Evolutionary conservation across 2,797 vertebrate genomes (phyloP).

Genomic region (Typhlichthys subterraneus): DNA sequence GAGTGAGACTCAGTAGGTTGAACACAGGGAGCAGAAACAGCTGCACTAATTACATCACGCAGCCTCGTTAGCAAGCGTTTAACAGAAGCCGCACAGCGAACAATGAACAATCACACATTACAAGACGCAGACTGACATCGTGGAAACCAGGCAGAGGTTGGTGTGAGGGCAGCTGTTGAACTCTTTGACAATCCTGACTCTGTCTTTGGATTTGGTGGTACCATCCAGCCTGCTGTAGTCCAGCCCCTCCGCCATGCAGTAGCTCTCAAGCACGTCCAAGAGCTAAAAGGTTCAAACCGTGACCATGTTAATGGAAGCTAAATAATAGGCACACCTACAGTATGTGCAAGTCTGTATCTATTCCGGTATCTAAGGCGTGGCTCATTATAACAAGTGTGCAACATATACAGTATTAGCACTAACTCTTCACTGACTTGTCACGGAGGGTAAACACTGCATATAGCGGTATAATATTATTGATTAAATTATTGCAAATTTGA

Average conservation of each 20-base stretch:
- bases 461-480: no score
- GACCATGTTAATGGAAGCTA: neutral
- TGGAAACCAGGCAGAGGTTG: conserved; percentile 94
- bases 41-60: neutral
- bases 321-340: no score
- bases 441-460: no score
- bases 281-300: conserved; percentile 70
- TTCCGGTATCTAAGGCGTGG: no score
- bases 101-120: no score
- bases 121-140: conserved; percentile 83
- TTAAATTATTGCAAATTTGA: no score
- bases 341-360: no score
- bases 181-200: conserved; percentile 89
- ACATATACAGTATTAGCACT: no score
- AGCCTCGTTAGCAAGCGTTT: neutral
- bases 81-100: neutral
- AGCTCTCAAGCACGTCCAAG: conserved; percentile 89
- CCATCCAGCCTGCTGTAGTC: conserved; percentile 93
- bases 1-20: neutral
- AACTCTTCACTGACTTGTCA: no score
- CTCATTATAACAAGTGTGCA: no score
- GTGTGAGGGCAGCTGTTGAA: conserved; percentile 88
- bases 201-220: conserved; percentile 90
- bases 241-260: conserved; percentile 92
- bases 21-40: neutral